Evolutionary conservation across 1,140 invertebrate species (phyloP).

Genomic region (Atta cephalotes): DNA sequence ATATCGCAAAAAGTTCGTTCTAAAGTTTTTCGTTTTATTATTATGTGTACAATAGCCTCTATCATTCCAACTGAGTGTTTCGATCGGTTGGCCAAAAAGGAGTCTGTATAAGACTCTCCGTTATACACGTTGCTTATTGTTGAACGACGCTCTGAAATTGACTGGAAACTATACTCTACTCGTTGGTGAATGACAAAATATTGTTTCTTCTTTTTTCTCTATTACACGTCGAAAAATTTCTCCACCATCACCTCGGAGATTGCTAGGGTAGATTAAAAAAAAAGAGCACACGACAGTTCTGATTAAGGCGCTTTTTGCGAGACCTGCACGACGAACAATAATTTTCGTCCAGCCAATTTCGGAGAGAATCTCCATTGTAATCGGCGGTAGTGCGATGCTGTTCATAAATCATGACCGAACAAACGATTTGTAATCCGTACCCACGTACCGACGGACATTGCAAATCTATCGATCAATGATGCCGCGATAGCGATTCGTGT

Average conservation of each 20-base stretch:
- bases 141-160: conserved; percentile 47
- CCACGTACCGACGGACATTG: conserved; percentile 36
- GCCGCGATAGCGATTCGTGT: conserved; percentile 48
- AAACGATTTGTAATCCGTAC: conserved; percentile 59
- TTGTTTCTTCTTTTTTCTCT: conserved; percentile 49
- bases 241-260: neutral
- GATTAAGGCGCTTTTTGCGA: conserved; percentile 59
- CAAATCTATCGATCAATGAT: conserved; percentile 59
- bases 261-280: neutral
- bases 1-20: conserved; percentile 73
- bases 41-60: conserved; percentile 64
- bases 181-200: conserved; percentile 44
- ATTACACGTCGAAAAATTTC: conserved; percentile 16
- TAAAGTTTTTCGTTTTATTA: conserved; percentile 57
- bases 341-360: conserved; percentile 64
- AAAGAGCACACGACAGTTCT: neutral
- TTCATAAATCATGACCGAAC: conserved; percentile 69
- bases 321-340: conserved; percentile 48
- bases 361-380: conserved; percentile 48
- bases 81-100: conserved; percentile 42
- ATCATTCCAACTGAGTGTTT: conserved; percentile 66
- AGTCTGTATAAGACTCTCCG: conserved; percentile 39
- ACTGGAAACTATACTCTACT: conserved; percentile 47
- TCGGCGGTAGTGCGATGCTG: conserved; percentile 7
- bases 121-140: conserved; percentile 72